These are phyloP conservation scores for Trogon surrucura DNA, from an alignment of 2,113 vertebrate genomes.

Conservation along the genomic window DNA sequence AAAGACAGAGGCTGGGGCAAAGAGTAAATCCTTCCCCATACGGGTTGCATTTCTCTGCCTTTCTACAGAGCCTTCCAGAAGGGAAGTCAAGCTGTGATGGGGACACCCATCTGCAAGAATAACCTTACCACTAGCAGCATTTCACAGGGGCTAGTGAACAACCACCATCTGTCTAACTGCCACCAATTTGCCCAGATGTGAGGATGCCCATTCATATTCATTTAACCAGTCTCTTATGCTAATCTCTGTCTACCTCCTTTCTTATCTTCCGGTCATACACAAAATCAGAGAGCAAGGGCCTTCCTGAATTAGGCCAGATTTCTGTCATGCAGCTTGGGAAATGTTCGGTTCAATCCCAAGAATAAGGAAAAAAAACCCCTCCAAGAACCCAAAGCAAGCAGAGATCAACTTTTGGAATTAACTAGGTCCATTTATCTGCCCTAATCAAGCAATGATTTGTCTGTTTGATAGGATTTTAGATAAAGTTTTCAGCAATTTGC, in stretches of 20 bases:
- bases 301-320: constrained; percentile 5
- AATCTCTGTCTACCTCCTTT: constrained; percentile 41
- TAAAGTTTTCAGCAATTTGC: constrained; percentile 60
- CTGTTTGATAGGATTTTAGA: constrained; percentile 51
- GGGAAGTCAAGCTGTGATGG: not conserved
- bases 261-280: constrained; percentile 3
- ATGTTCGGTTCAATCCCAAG: not conserved
- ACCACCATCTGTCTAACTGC: not conserved
- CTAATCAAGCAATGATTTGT: constrained; percentile 46
- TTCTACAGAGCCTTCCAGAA: not conserved
- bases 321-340: not conserved
- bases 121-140: not conserved
- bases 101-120: not conserved
- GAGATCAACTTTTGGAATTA: not conserved
- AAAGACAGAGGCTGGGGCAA: not conserved
- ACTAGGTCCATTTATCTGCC: constrained; percentile 9
- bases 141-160: not conserved
- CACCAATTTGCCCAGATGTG: not conserved
- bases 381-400: not conserved
- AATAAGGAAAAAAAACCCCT: not conserved
- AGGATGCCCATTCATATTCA: constrained; percentile 8
- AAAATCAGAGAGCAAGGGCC: not conserved
- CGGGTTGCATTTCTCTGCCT: not conserved
- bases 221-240: constrained; percentile 30
- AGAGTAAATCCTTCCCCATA: not conserved